These are phyloP conservation scores for human DNA, from an alignment of 2,113 vertebrate genomes.

Conservation along the genomic window DNA sequence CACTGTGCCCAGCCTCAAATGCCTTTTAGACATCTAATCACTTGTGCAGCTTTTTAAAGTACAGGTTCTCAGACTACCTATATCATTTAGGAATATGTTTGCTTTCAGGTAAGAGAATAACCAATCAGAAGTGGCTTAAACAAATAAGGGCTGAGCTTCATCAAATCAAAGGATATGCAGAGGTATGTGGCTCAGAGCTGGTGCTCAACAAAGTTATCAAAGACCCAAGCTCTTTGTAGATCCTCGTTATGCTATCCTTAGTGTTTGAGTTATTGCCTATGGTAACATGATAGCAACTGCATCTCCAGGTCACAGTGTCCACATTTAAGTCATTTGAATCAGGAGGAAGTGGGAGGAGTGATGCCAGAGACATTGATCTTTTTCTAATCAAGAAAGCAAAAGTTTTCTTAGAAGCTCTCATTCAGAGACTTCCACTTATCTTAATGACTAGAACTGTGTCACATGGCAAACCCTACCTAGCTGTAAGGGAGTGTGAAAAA, in stretches of 20 bases:
- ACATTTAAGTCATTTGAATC: not conserved
- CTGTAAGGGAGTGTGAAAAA: not conserved
- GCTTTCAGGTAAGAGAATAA: not conserved
- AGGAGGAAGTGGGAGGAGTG: not conserved
- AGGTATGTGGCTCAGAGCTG: not conserved
- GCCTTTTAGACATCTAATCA: not conserved
- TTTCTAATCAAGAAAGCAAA: constrained; percentile 1
- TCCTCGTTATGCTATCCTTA: not conserved
- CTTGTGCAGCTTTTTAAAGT: not conserved
- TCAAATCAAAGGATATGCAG: not conserved
- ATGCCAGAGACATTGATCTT: not conserved
- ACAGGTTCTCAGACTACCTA: not conserved
- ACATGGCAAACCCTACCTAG: not conserved
- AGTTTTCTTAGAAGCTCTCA: not conserved
- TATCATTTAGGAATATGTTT: not conserved
- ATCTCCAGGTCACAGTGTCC: not conserved
- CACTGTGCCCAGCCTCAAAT: too few relatives aligned
- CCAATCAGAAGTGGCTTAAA: not conserved
- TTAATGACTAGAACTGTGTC: not conserved
- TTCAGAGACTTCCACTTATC: not conserved
- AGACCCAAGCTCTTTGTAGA: not conserved
- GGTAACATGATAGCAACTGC: not conserved
- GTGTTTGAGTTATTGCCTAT: not conserved
- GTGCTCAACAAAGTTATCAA: not conserved
- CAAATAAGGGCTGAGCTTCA: not conserved